These are phyloP conservation scores for Malthinus seriepunctatus DNA, from an alignment of 2,888 invertebrate genomes.

Conservation along the genomic window DNA sequence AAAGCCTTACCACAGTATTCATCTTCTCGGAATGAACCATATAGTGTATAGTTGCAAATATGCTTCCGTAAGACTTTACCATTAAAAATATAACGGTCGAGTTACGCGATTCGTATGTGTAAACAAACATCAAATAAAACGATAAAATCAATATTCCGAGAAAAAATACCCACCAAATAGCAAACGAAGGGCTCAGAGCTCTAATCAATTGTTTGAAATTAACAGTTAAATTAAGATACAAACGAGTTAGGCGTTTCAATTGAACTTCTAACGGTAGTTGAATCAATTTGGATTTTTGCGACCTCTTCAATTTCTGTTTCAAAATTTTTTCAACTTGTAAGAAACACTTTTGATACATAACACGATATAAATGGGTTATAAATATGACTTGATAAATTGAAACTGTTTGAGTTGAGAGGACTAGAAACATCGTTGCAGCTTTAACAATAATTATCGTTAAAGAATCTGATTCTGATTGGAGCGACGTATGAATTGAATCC, in stretches of 20 bases:
- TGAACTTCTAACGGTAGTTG: background rate
- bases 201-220: background rate
- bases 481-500: background rate
- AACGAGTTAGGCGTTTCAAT: background rate
- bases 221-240: background rate
- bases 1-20: conserved; percentile 1
- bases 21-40: background rate
- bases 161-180: background rate
- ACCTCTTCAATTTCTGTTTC: background rate
- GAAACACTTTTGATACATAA: background rate
- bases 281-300: background rate
- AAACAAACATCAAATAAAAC: background rate
- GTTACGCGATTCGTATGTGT: background rate
- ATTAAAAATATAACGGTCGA: background rate
- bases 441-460: background rate
- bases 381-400: background rate
- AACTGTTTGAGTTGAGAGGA: background rate
- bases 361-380: background rate
- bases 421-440: background rate
- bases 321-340: background rate
- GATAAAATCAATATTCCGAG: background rate
- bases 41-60: background rate
- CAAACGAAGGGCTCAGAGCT: background rate
- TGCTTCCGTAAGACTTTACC: background rate
- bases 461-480: background rate